Base-by-base conservation (phyloP, 2,797 vertebrate species). In the Tinamus major region DNA sequence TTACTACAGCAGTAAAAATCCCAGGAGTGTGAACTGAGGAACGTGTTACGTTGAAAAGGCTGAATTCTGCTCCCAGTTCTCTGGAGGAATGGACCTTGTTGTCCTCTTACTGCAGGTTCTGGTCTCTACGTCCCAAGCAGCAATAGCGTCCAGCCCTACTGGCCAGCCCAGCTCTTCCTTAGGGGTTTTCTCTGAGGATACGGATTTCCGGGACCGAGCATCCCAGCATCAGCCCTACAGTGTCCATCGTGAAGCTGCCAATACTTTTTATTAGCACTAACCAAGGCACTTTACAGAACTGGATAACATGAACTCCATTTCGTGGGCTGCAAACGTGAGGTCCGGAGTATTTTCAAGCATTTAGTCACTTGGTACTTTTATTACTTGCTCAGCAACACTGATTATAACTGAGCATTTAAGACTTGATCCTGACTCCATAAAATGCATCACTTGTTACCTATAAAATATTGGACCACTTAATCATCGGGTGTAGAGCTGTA, bases 331-430 rank as follows among this genome's bases (percentile, higher is more conserved):
- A 80, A 80, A 84, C 70, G 8, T 35, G 59, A 86, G 41, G 31
- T 49, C 49, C 26, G 51, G 69, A 85, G 29, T 61, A 95, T 92
- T 88, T 92, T 86, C 55, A 49, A 86, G 44, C 63, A 72, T 78
- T 44, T 44, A 44, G 26, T 53, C 53, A 55, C 51, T 70, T 21
- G 53, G 13, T 39, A 31, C 42, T 83, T 74, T 19, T 26, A 64
- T 31, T 35, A 48, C 33, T 79, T 58, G 14, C 26, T 91, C 26
- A 84, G n/a, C 51, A 69, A 61, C 35, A 70, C 0, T 63, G 35
- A 53, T 33, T 74, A 59, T 56, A 62, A 64, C 8, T 33, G 72
- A 79, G 13, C 13, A 55, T 33, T 70, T 13, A 61, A 42, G 46
- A 82, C 27, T 26, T 77, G 71, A 75, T 61, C 27, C 21, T 10